Evolutionary conservation across 1,140 invertebrate species (phyloP), one percentile per base, ranked within the genome.

Genomic region (Rhagoletis pomonella): DNA sequence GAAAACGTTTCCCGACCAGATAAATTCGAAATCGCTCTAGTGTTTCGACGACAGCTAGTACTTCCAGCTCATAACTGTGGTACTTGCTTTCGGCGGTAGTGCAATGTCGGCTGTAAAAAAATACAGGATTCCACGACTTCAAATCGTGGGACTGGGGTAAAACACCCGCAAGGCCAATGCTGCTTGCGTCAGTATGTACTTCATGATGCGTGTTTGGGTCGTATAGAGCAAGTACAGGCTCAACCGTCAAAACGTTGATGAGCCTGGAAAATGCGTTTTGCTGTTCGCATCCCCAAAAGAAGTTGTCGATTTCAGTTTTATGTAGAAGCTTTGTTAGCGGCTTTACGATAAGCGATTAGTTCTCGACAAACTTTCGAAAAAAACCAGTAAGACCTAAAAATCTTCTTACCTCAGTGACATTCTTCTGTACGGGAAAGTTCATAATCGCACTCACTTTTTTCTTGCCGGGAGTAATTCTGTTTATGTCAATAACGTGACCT

Each of bases 61-160:
- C 91, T 73, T 93, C 92, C 0, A 93, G 85, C 85, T 93, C 93
- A 88, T 90, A 93, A 87, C 87, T 90, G 59, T 93, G 92, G 65
- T 90, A 93, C 88, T 93, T 93, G 7, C 39, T 39, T 44, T 87
- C 86, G 5, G 86, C 44, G 14, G 3, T 55, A 14, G 55, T 42
- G n/a, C 87, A 87, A 87, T 87, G 87, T n/a, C 87, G 69, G n/a
- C 69, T 81, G 17, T 60, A 87, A 60, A 81, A 87, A 87, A 77
- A 87, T 58, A 84, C 58, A 9, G 69, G 87, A 2, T 60, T 12
- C 87, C 86, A 87, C 7, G 59, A 87, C 87, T 87, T 93, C 89
- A 42, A 88, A 86, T 88, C 87, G 88, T 88, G 93, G 93, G 17
- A 93, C 90, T 0, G 90, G 91, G n/a, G 6, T n/a, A 29, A n/a